Evolutionary conservation across 1,140 invertebrate genomes (phyloP).

Genomic region (Oryctes rhinoceros): DNA sequence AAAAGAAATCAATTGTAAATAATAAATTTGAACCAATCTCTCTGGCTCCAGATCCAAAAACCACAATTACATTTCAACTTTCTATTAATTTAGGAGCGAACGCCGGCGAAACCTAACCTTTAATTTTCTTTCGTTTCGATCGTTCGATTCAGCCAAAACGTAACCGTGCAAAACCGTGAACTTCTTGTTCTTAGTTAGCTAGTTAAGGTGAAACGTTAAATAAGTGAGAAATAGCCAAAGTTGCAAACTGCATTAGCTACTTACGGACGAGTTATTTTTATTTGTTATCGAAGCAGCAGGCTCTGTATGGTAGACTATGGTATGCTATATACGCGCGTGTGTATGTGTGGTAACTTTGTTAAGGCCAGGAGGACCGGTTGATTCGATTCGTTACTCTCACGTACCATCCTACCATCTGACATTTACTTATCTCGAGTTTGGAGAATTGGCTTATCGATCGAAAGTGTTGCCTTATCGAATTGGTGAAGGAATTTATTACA

Average conservation of each 20-base stretch:
- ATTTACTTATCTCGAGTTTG: conserved; percentile 8
- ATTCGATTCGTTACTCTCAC: conserved; percentile 34
- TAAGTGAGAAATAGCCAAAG: conserved; percentile 47
- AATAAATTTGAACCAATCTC: neutral
- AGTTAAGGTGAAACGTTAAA: conserved; percentile 39
- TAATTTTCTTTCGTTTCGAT: too few relatives aligned
- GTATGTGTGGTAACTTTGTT: neutral
- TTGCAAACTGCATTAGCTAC: conserved; percentile 44
- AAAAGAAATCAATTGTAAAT: neutral
- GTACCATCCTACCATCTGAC: conserved; percentile 25
- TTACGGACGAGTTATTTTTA: conserved; percentile 46
- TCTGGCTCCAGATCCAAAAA: neutral
- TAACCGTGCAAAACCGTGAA: conserved; percentile 9
- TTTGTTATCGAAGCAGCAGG: conserved; percentile 45
- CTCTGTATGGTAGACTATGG: neutral
- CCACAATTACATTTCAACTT: neutral
- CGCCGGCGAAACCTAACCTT: too few relatives aligned
- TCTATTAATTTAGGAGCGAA: too few relatives aligned
- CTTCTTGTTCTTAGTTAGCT: conserved; percentile 5
- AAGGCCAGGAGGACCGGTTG: neutral
- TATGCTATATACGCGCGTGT: too few relatives aligned
- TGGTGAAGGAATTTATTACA: too few relatives aligned
- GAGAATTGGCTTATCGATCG: neutral
- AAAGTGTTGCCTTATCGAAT: neutral
- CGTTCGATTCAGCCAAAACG: too few relatives aligned